These are phyloP conservation scores for Antechinus stuartii DNA, from an alignment of 2,113 vertebrate species.

Conservation along the genomic window DNA sequence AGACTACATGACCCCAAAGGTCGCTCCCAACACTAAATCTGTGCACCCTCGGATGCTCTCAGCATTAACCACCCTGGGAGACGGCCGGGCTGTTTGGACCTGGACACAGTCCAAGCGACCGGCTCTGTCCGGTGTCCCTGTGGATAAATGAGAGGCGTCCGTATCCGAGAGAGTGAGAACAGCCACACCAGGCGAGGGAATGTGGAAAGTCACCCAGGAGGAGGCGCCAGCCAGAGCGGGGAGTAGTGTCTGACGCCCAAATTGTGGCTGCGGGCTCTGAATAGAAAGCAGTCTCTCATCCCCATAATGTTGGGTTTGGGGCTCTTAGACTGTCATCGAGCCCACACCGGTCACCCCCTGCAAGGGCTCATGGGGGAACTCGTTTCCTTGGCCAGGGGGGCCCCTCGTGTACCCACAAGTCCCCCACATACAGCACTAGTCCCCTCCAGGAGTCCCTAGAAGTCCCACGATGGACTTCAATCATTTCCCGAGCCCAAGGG, in stretches of 20 bases:
- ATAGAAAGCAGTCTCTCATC: not conserved
- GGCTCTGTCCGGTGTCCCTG: not conserved
- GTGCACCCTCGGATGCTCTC: not conserved
- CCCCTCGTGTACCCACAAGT: not conserved
- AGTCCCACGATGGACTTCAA: not conserved
- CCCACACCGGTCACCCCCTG: not conserved
- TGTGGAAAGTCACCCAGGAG: not conserved
- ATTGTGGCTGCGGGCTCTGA: not conserved
- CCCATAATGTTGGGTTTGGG: not conserved
- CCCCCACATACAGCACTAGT: not conserved
- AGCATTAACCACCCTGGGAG: not conserved
- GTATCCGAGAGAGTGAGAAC: not conserved
- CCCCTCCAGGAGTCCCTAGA: not conserved
- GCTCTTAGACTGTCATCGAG: not conserved
- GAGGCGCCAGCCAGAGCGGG: not conserved
- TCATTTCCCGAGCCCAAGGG: not conserved
- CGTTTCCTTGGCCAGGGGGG: too few species aligned
- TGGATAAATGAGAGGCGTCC: not conserved
- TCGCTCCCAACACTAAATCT: not conserved
- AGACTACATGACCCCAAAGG: not conserved
- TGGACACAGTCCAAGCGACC: not conserved
- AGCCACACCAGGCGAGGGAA: not conserved
- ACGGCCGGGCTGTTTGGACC: not conserved
- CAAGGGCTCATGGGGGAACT: not conserved
- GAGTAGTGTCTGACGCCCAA: not conserved